phyloP scores from a whole-genome alignment of 2,797 vertebrate genomes.

The Hypotaenidia okinawae region DNA sequence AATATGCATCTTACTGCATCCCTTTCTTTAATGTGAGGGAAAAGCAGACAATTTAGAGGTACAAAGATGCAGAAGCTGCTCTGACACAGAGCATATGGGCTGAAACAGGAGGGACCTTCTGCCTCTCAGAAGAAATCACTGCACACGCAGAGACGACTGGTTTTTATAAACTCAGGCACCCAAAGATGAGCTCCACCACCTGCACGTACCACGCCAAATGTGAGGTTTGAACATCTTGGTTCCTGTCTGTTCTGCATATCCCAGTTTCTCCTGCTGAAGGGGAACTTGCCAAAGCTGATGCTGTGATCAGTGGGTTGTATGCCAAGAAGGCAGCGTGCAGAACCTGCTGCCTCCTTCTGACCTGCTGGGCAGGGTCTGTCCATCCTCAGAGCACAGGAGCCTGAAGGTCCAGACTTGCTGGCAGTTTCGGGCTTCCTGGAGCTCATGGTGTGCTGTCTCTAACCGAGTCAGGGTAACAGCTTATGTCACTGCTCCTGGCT shows the following conservation, averaged over 20 bases:
- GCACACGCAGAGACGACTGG: rapidly evolving
- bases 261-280: neutral
- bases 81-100: neutral
- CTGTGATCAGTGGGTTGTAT: neutral
- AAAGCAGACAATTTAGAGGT: neutral
- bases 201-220: neutral
- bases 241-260: neutral
- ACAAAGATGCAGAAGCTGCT: neutral
- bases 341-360: constrained; percentile 16
- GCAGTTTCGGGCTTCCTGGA: neutral
- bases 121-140: neutral
- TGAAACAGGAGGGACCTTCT: neutral
- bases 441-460: neutral
- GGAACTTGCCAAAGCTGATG: neutral
- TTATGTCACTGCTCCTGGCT: neutral
- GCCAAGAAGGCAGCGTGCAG: neutral
- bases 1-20: neutral
- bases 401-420: neutral
- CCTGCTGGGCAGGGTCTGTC: constrained; percentile 59
- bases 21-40: neutral
- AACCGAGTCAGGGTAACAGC: neutral
- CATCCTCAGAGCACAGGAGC: neutral
- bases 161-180: neutral
- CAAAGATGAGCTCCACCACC: neutral
- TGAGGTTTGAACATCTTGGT: neutral